A percentile compares a stretch with the other conserved stretches of the same genome.
These are phyloP conservation scores for western clawed frog (Xenopus tropicalis) DNA, from an alignment of 2,113 vertebrate genomes.

Conservation along the genomic window UCB_Xtro_10.0 CM004443.2:162473001-162473500, in stretches of 20 bases:
- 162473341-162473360: conserved; percentile 36
- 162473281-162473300: conserved; percentile 28
- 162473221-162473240: conserved; percentile 36
- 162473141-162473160: conserved; percentile 4
- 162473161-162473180: conserved; percentile 15
- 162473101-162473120: conserved; percentile 14
- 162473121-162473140: conserved; percentile 8
- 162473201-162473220: conserved; percentile 14
- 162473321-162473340: conserved; percentile 41
- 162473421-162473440: conserved; percentile 8
- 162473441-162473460: conserved; percentile 30
- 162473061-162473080: too few relatives aligned
- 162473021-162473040: conserved; percentile 18
- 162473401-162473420: conserved; percentile 16
- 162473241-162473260: neutral
- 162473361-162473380: conserved; percentile 37
- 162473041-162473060: neutral
- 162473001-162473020: conserved; percentile 25
- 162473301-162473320: conserved; percentile 31
- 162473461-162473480: conserved; percentile 48
- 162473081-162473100: conserved; percentile 22
- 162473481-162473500: conserved; percentile 52
- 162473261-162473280: conserved; percentile 30
- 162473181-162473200: neutral
- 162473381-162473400: conserved; percentile 2